Evolutionary conservation across 2,797 vertebrate genomes (phyloP), one percentile per base, ranked within the genome.

Genomic region (Lithobates sylvaticus): DNA sequence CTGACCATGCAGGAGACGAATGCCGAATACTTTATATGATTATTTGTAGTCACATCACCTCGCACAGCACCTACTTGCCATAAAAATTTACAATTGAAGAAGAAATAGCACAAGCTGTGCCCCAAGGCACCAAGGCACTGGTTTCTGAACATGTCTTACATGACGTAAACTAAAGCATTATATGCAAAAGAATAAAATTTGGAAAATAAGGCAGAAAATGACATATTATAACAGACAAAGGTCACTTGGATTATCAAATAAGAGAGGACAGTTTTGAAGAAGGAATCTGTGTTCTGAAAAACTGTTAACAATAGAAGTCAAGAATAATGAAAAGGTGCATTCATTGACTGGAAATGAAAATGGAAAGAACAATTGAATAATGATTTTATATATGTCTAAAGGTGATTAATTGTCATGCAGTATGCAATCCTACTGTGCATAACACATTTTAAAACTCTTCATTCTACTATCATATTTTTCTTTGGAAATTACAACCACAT

Each of bases 11-110:
- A 87, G 68, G 70, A 76, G 18, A 81, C 44, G 13, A 32, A 10
- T 26, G 39, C 58, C 27, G 70, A 87, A 83, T 84, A 42, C 76
- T 84, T 78, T 54, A 74, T 83, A 44, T 79, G 76, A 87, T 87
- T 87, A 87, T 84, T 87, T 87, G 81, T 81, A 87, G 81, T 75
- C 76, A 84, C 61, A 69, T 87, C 70, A 78, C 71, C 65, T 36
- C 61, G 58, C 50, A 39, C 81, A 81, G 42, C 18, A 67, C 64
- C 84, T 73, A 73, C 84, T 78, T 79, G 84, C 72, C 78, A 86
- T 76, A 86, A 75, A 81, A 75, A 86, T 81, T 76, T 47, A 69
- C 84, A 54, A 58, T 4, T 73, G 68, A 77, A 44, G 54, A 68
- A 27, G 26, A 42, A 29, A 78, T 18, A 87, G 75, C 70, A 79